Evolutionary conservation across 2,797 vertebrate species (phyloP).

Genomic region (Calcarius lapponicus): DNA sequence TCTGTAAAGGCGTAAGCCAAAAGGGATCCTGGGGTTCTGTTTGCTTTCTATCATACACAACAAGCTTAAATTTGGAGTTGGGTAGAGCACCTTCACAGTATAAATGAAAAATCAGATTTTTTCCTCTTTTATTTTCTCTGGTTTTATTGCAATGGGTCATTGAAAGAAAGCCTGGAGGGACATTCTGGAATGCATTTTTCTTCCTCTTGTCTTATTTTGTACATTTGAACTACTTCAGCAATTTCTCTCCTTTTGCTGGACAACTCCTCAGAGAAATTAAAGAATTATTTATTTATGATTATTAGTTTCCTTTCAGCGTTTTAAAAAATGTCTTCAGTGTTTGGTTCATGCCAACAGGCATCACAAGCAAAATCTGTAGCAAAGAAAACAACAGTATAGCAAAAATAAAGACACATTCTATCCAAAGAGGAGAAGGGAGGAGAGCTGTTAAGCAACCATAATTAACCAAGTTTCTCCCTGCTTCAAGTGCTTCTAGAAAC

Average conservation of each 20-base stretch:
- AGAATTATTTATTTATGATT: conserved; percentile 69
- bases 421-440: not conserved
- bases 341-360: conserved; percentile 50
- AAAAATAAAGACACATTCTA: conserved; percentile 24
- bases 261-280: conserved; percentile 64
- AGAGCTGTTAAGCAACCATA: not conserved
- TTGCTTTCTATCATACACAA: not conserved
- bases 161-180: conserved; percentile 47
- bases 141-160: conserved; percentile 34
- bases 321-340: conserved; percentile 51
- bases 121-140: conserved; percentile 6
- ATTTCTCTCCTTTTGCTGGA: conserved; percentile 58
- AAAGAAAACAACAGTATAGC: conserved; percentile 9
- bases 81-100: not conserved
- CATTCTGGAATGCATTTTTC: conserved; percentile 44
- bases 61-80: not conserved
- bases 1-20: not conserved
- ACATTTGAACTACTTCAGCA: conserved; percentile 55
- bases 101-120: conserved; percentile 14
- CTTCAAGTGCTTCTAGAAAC: conserved; percentile 5
- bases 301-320: conserved; percentile 63
- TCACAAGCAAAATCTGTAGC: not conserved
- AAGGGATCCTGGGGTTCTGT: not conserved
- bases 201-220: conserved; percentile 37
- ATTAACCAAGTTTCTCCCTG: conserved; percentile 14